Percentiles rank a stretch among this genome's conserved stretches.
phyloP scores from a whole-genome alignment of 2,888 invertebrate species.

The Chrysodeixis includens region DNA sequence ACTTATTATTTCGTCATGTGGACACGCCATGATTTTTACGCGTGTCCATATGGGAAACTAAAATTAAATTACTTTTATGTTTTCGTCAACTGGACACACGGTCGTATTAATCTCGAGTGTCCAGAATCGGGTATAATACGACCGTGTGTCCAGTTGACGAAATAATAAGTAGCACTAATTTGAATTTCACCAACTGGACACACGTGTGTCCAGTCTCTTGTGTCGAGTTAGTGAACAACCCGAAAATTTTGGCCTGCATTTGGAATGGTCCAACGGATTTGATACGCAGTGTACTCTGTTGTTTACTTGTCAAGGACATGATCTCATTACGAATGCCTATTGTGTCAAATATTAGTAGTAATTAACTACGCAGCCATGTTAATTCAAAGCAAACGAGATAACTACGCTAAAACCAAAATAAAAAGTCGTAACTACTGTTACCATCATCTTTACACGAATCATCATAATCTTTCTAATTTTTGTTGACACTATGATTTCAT shows the following conservation, averaged over 20 bases:
- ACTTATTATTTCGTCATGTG: too few relatives aligned
- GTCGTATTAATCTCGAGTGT: too few relatives aligned
- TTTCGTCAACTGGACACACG: too few relatives aligned
- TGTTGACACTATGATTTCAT: slow-evolving; percentile 11
- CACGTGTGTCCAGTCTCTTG: too few relatives aligned
- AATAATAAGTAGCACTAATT: too few relatives aligned
- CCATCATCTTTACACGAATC: background rate
- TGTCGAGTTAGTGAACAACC: too few relatives aligned
- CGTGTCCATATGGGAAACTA: too few relatives aligned
- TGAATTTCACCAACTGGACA: too few relatives aligned
- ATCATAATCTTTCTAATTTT: background rate
- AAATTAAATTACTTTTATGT: too few relatives aligned
- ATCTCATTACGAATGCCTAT: slow-evolving; percentile 16
- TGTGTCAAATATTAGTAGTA: slow-evolving; percentile 16
- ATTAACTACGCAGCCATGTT: slow-evolving; percentile 11
- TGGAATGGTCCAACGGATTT: slow-evolving; percentile 12
- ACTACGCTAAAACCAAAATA: background rate
- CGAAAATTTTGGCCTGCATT: slow-evolving; percentile 1
- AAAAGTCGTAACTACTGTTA: background rate
- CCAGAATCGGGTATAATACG: too few relatives aligned
- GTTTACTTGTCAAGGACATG: slow-evolving; percentile 7
- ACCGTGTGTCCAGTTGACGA: too few relatives aligned
- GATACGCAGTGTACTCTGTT: background rate
- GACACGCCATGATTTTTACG: too few relatives aligned
- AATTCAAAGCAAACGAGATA: background rate